These are phyloP conservation scores for Heliconius ismenius DNA, from an alignment of 2,888 invertebrate genomes.

Conservation along the genomic window DNA sequence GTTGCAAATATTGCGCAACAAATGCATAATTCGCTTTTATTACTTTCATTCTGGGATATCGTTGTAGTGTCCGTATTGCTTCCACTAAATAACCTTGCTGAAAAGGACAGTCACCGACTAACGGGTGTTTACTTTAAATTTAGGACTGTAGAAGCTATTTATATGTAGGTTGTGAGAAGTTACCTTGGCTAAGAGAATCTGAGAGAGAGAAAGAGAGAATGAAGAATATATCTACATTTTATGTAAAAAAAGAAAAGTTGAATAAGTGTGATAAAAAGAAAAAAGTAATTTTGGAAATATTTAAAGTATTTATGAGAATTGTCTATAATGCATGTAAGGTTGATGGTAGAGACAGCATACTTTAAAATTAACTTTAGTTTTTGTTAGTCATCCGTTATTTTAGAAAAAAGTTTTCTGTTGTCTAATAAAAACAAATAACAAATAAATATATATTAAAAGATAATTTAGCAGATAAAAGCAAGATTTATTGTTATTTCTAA, in stretches of 20 bases:
- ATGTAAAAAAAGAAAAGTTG: too few species aligned
- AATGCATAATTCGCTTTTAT: constrained; percentile 31
- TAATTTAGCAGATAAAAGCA: not conserved
- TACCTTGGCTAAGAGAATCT: not conserved
- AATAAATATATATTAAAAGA: not conserved
- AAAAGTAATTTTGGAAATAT: too few species aligned
- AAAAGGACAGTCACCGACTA: constrained; percentile 17
- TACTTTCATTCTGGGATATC: constrained; percentile 22
- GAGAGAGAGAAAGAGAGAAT: too few species aligned
- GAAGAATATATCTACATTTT: too few species aligned
- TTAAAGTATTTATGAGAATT: too few species aligned
- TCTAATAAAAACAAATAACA: not conserved
- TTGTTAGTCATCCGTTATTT: too few species aligned
- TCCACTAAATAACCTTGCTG: constrained; percentile 15
- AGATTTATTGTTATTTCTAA: not conserved
- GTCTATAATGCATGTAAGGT: too few species aligned
- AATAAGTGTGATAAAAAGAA: not conserved
- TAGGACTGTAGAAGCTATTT: not conserved
- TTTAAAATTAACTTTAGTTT: too few species aligned
- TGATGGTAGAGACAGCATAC: too few species aligned
- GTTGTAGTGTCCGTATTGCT: constrained; percentile 8
- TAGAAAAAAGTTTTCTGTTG: too few species aligned
- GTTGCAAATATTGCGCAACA: constrained; percentile 31
- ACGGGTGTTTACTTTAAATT: constrained; percentile 8
- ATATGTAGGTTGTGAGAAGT: not conserved